Evolutionary conservation across 2,113 vertebrate genomes (phyloP), one percentile per base, ranked within the genome.

Genomic region (Barnardius zonarius): DNA sequence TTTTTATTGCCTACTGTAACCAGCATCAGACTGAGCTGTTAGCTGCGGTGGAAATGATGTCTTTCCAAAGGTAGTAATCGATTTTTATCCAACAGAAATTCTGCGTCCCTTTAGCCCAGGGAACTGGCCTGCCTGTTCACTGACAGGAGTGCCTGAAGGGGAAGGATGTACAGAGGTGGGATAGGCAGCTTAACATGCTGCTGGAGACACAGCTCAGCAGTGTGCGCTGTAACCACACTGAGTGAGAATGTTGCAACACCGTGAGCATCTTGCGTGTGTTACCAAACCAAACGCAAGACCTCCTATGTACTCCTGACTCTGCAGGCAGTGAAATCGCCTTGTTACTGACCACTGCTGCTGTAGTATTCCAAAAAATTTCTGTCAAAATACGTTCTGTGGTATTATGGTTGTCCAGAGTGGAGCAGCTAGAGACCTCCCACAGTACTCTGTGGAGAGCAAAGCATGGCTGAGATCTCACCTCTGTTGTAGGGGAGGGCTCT

Each of bases 211-310:
- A n/a, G 48, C 67, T 90, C 28, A 51, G 49, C 74, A 39, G 6
- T 3, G 24, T 6, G 52, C 66, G 54, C 69, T 78, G 49, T 54
- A 20, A 30, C 28, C 4, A 3, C 17, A 1, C n/a, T 3, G 27
- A 67, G 33, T 0, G 35, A 63, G 37, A 55, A 11, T 1, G 4
- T 69, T n/a, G 17, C 27, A 35, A 4, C 1, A 7, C 43, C 0
- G 0, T 0, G 0, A 48, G 22, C 1, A 0, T 51, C 39, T 25
- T 27, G 64, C 23, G 28, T 25, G 8, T 68, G 27, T 69, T 62
- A 8, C 57, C 49, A 83, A 83, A 57, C 43, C 39, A 6, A 35
- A 43, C 33, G 31, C 27, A 33, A 79, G 82, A 43, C 23, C 20
- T 64, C 13, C 57, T 82, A 48, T 13, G 2, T 35, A 3, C 43